phyloP scores from a whole-genome alignment of 2,113 vertebrate genomes.

The Oreochromis aureus region DNA sequence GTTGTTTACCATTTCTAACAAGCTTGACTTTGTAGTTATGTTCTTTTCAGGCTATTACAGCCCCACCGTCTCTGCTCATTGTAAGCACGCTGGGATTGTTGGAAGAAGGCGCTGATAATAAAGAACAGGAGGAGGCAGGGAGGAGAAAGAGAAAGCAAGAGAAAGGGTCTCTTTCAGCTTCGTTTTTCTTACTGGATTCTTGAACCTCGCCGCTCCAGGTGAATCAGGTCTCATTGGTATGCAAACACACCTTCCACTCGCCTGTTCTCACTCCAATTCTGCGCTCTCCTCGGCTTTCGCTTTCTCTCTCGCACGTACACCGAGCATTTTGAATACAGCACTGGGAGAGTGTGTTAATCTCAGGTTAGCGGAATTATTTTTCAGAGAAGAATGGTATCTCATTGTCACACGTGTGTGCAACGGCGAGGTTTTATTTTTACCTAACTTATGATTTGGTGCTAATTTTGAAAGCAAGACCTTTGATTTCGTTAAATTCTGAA shows the following conservation, averaged over 20 bases:
- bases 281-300: not conserved
- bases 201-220: conserved; percentile 21
- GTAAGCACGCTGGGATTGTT: conserved; percentile 21
- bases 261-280: not conserved
- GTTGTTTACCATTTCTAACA: conserved; percentile 55
- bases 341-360: conserved; percentile 29
- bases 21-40: conserved; percentile 47
- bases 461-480: not conserved
- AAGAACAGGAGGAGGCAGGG: not conserved
- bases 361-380: conserved; percentile 1
- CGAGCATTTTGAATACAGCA: conserved; percentile 19
- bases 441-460: not conserved
- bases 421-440: not conserved
- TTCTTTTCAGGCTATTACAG: conserved; percentile 41
- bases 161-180: conserved; percentile 2
- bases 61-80: conserved; percentile 16
- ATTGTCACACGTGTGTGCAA: not conserved
- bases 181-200: not conserved
- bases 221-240: conserved; percentile 53
- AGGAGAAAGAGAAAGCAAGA: not conserved
- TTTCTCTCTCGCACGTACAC: not conserved
- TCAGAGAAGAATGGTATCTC: not conserved
- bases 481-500: not conserved
- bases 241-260: conserved; percentile 33
- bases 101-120: conserved; percentile 14